A percentile compares a stretch with the other conserved stretches of the same genome.
Conservation (phyloP, 2,797 vertebrate species). For the Scyliorhinus canicula region DNA sequence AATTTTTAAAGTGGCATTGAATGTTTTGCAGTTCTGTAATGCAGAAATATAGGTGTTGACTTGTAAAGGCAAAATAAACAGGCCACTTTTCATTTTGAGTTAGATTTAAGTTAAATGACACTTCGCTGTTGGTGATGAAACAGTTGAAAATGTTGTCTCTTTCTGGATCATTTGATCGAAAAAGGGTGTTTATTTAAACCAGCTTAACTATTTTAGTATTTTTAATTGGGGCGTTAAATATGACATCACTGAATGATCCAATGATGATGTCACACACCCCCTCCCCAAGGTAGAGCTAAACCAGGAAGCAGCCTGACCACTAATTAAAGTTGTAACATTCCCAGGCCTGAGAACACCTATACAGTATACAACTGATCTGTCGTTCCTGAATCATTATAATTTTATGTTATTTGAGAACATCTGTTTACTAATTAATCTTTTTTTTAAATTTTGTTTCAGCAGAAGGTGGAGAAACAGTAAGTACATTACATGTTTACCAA, state of each 20-base stretch:
- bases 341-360: not conserved
- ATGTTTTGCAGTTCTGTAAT: not conserved
- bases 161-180: not conserved
- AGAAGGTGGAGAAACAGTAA: not conserved
- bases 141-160: not conserved
- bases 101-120: not conserved
- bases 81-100: not conserved
- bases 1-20: not conserved
- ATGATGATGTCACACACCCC: not conserved
- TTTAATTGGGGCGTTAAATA: not conserved
- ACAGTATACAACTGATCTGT: not conserved
- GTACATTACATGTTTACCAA: not conserved
- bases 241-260: conserved; percentile 16
- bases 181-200: not conserved
- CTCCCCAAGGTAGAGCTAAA: not conserved
- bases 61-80: not conserved
- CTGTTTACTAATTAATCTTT: not conserved
- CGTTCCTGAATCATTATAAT: not conserved
- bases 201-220: not conserved
- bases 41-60: not conserved
- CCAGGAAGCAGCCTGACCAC: not conserved
- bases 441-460: not conserved
- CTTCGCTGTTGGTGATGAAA: not conserved
- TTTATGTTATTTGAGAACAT: not conserved
- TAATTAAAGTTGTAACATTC: not conserved